Evolutionary conservation across 2,113 vertebrate genomes (phyloP), one percentile per base, ranked within the genome.

Genomic region (Amphiprion percula): DNA sequence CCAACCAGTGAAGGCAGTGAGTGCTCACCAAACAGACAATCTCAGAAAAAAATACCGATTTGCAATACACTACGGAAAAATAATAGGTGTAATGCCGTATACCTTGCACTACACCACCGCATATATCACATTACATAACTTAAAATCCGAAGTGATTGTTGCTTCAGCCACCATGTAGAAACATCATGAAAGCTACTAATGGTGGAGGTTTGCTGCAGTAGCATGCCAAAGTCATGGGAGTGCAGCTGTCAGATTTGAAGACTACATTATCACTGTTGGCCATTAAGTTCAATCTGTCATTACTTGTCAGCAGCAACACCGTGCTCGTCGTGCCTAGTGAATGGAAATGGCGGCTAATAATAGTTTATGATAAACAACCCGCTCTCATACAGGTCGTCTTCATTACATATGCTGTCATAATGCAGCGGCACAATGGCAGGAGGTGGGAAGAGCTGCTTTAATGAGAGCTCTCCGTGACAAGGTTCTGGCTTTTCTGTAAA

Each of bases 341-440:
- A 71, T 74, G 55, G 44, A 85, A 80, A 71, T 5, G 33, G 61
- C 47, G 54, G 63, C 59, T 83, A 56, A 89, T 84, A 84, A 82
- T 66, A 85, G 28, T 59, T 82, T 68, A 60, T n/a, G 39, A 59
- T 66, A 69, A 86, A 67, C 80, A 79, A 85, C 26, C 41, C 39
- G 44, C 61, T 70, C 61, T 75, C 12, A 30, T 59, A 64, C 37
- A 75, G 16, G 65, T 76, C 70, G 23, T 86, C 62, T 47, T 78
- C 66, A 60, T 79, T 71, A 64, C 66, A 71, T 55, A 55, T 55
- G 37, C 30, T 75, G 73, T 74, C 72, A 77, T 50, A 73, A 80
- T 68, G 72, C 33, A 37, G 21, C 26, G 8, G 53, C 75, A 62
- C 54, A 56, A 64, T 41, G 50, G 21, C 64, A 64, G 62, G 53